These are phyloP conservation scores for Diphyllodes magnificus DNA, from an alignment of 2,113 vertebrate genomes.

Conservation along the genomic window DNA sequence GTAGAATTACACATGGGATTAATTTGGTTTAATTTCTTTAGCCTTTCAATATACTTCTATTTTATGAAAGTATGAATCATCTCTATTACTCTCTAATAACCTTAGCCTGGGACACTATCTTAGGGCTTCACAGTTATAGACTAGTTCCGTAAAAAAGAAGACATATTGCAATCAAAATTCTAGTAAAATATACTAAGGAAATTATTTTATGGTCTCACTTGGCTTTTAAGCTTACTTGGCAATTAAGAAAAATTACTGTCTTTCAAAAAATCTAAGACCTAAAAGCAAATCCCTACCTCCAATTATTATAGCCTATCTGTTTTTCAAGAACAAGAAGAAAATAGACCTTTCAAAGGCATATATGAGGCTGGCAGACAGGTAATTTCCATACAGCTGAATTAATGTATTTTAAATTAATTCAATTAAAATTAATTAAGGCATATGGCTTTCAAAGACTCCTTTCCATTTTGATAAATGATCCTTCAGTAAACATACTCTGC, in stretches of 20 bases:
- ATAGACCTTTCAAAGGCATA: neutral
- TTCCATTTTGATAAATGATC: neutral
- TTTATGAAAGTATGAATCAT: slow-evolving; percentile 32
- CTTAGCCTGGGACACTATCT: neutral
- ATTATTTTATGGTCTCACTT: neutral
- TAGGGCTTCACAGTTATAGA: neutral
- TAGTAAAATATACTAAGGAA: neutral
- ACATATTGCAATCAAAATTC: neutral
- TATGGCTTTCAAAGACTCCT: neutral
- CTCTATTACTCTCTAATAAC: neutral
- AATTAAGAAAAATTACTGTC: neutral
- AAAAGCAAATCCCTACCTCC: neutral
- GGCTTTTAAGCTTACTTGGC: neutral
- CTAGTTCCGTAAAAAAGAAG: neutral
- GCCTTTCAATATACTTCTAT: neutral
- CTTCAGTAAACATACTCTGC: neutral
- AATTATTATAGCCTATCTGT: neutral
- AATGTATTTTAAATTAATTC: neutral
- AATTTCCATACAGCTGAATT: neutral
- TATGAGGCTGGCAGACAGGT: neutral
- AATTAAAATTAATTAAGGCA: neutral
- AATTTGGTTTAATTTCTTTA: slow-evolving; percentile 17
- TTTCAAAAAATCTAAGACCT: neutral
- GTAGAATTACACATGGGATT: neutral
- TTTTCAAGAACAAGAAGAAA: neutral